Evolutionary conservation across 2,888 invertebrate species (phyloP).

Genomic region (Lasioglossum marginatum): DNA sequence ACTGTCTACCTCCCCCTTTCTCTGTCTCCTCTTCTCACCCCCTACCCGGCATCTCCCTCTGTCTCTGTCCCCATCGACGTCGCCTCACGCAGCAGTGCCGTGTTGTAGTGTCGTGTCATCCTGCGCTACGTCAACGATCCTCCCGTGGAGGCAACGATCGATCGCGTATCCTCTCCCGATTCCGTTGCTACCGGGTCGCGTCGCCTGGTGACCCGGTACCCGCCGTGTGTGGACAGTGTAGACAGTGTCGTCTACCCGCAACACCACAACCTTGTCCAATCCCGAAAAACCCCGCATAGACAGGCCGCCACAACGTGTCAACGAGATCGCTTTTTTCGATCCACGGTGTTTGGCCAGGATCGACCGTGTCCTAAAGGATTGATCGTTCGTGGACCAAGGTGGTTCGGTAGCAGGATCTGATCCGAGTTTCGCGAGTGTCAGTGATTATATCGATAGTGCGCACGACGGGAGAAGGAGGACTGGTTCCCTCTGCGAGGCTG

Average conservation of each 20-base stretch:
- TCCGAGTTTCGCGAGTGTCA: conserved; percentile 45
- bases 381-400: not conserved
- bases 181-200: conserved; percentile 42
- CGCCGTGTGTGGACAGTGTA: not conserved
- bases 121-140: conserved; percentile 73
- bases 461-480: conserved; percentile 9
- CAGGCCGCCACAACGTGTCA: not conserved
- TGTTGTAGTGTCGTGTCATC: conserved; percentile 76
- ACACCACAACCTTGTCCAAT: not conserved
- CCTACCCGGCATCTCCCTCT: conserved; percentile 56
- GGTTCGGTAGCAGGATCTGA: not conserved
- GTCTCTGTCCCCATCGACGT: conserved; percentile 64
- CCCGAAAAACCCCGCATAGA: not conserved
- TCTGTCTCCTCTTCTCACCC: conserved; percentile 49
- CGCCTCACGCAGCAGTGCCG: conserved; percentile 69
- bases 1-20: conserved; percentile 25
- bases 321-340: not conserved
- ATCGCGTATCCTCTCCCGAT: conserved; percentile 52
- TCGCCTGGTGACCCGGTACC: conserved; percentile 36
- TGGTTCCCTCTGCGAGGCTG: conserved; percentile 19
- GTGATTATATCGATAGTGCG: conserved; percentile 36
- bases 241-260: not conserved
- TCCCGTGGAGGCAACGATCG: conserved; percentile 63
- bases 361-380: not conserved
- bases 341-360: not conserved